These are phyloP conservation scores for Notarius quadriscutis DNA, from an alignment of 2,113 vertebrate species.

Conservation along the genomic window DNA sequence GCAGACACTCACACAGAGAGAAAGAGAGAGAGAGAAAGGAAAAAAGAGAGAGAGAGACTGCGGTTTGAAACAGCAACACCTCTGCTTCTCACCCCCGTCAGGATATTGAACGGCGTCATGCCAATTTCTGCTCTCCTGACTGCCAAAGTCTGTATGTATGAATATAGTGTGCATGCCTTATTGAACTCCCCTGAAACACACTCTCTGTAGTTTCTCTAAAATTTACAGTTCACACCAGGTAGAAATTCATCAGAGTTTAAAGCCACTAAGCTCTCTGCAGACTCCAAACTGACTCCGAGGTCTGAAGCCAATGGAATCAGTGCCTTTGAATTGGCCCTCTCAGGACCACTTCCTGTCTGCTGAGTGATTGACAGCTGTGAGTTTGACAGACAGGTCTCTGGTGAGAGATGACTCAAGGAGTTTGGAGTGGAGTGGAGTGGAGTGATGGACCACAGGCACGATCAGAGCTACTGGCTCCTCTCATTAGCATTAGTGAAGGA, in stretches of 20 bases:
- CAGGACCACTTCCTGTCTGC: conserved; percentile 44
- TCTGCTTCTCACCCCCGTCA: conserved; percentile 58
- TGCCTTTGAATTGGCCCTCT: conserved; percentile 45
- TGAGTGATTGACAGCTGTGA: conserved; percentile 45
- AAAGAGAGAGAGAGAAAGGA: conserved; percentile 44
- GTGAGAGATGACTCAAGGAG: conserved; percentile 30
- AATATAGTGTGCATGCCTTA: conserved; percentile 57
- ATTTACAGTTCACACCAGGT: conserved; percentile 37
- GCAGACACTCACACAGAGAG: conserved; percentile 55
- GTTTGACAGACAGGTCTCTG: conserved; percentile 47
- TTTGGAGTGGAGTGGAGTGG: conserved; percentile 22
- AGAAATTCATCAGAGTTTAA: conserved; percentile 41
- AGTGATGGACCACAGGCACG: conserved; percentile 31
- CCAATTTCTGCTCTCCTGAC: conserved; percentile 56
- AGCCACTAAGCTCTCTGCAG: not conserved
- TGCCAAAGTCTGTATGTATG: conserved; percentile 49
- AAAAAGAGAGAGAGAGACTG: conserved; percentile 45
- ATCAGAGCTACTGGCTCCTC: conserved; percentile 18
- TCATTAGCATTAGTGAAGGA: conserved; percentile 45
- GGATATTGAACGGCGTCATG: conserved; percentile 66
- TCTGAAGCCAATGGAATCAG: conserved; percentile 42
- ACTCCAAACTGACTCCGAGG: not conserved
- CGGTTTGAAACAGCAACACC: conserved; percentile 57
- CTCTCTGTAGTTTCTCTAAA: conserved; percentile 54
- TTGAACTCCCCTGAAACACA: conserved; percentile 60